Base-by-base conservation (phyloP, 2,888 invertebrate genomes). In the Pegoplata infirma region DNA sequence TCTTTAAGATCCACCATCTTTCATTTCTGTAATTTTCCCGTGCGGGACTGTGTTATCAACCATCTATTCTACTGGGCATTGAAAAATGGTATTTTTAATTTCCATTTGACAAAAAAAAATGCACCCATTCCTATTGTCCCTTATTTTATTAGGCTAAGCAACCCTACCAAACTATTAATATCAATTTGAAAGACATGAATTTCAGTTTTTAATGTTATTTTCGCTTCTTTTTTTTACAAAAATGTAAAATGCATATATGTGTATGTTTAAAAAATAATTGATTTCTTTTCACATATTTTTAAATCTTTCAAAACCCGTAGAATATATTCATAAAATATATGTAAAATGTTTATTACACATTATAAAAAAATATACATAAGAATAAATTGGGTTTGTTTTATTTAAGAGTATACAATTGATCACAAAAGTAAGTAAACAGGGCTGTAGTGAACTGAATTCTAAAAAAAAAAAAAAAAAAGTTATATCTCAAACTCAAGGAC, bases 21-120 rank as follows among this genome's bases (percentile, higher is more conserved):
- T n/a, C n/a, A n/a, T n/a, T n/a, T n/a, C n/a, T n/a, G n/a, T n/a
- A n/a, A n/a, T n/a, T n/a, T n/a, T n/a, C n/a, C n/a, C n/a, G n/a
- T n/a, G n/a, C n/a, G n/a, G n/a, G n/a, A n/a, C n/a, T n/a, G n/a
- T n/a, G n/a, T n/a, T n/a, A n/a, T n/a, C n/a, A n/a, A n/a, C n/a
- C n/a, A n/a, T n/a, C n/a, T 66, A 23, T 64, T 32, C 44, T 64
- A 64, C 23, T 58, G 63, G 61, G 23, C 58, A 73, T 61, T 16
- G 44, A 17, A 28, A 49, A 14, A 49, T 61, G 61, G 49, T 61
- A 10, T 17, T 36, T 61, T 49, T 46, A 16, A 46, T 47, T 61
- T 61, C 47, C 61, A 61, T 61, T 21, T 36, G 46, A 16, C 47
- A 25, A 23, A 61, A 17, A n/a, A 46, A 12, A 2, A 36, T 61